A percentile compares a stretch with the other conserved stretches of the same genome.
These are phyloP conservation scores for Nesidiocoris tenuis DNA, from an alignment of 2,888 invertebrate species.

Conservation along the genomic window DNA sequence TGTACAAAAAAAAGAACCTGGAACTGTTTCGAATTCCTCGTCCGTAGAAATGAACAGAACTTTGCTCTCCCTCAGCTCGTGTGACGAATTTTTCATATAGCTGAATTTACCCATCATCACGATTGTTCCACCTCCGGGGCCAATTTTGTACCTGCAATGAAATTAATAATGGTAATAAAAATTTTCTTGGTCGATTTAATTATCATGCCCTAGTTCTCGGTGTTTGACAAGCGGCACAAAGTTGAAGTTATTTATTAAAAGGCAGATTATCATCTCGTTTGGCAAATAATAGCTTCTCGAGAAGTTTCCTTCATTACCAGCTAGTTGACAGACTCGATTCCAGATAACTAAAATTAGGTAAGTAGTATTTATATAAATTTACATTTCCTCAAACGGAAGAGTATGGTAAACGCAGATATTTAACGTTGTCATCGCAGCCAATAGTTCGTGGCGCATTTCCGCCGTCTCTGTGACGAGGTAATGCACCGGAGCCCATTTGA, in stretches of 20 bases:
- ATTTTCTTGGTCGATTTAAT: no score
- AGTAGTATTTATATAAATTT: slow-evolving; percentile 17
- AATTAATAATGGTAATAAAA: background rate
- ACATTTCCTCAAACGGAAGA: slow-evolving; percentile 41
- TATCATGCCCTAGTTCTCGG: no score
- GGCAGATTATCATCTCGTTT: no score
- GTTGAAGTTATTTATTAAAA: no score
- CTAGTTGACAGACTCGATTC: no score
- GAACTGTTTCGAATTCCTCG: slow-evolving; percentile 41
- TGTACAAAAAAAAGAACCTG: no score
- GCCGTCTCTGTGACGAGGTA: slow-evolving; percentile 36
- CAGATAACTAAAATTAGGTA: no score
- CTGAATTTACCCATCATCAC: slow-evolving; percentile 35
- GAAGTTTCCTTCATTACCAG: no score
- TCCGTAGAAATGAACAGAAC: slow-evolving; percentile 45
- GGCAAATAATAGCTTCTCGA: no score
- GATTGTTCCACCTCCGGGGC: slow-evolving; percentile 34
- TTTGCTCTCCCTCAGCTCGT: slow-evolving; percentile 27
- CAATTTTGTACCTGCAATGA: slow-evolving; percentile 21
- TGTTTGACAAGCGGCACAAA: no score
- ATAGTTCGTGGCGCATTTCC: slow-evolving; percentile 25
- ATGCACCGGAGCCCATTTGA: slow-evolving; percentile 46
- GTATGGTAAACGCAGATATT: slow-evolving; percentile 45
- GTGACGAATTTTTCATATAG: slow-evolving; percentile 26
- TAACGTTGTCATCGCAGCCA: slow-evolving; percentile 27